Conservation (phyloP, 2,888 invertebrate species). For the Autographa gamma region DNA sequence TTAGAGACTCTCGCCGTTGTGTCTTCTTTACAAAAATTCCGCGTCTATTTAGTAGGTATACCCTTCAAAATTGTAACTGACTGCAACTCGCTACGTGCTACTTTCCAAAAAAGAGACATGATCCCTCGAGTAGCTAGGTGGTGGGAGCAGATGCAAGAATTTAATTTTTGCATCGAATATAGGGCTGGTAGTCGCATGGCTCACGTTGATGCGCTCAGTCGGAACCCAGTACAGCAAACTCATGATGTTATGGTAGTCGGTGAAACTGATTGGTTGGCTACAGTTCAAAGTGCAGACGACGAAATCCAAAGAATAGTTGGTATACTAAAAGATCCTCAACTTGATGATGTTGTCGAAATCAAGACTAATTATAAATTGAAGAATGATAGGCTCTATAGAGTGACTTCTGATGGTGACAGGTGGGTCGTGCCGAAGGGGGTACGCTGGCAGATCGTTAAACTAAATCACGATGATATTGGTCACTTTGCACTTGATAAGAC, state of each 20-base stretch:
- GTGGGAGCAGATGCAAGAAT: conserved; percentile 9
- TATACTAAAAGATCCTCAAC: conserved; percentile 9
- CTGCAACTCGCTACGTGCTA: conserved; percentile 3
- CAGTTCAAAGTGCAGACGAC: not conserved
- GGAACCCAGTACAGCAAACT: not conserved
- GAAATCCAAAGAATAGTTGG: conserved; percentile 16
- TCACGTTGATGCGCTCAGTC: conserved; percentile 11
- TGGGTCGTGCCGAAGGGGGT: conserved; percentile 27
- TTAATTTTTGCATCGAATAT: conserved; percentile 9
- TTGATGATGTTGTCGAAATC: conserved; percentile 11
- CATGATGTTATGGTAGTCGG: too few relatives aligned
- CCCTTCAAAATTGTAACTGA: not conserved
- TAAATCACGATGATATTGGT: conserved; percentile 22
- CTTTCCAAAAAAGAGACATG: not conserved
- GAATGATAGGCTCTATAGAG: conserved; percentile 2
- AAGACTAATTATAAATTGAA: conserved; percentile 17
- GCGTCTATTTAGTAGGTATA: not conserved
- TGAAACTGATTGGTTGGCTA: conserved; percentile 10
- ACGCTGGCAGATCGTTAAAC: conserved; percentile 6
- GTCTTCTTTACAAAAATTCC: conserved; percentile 1
- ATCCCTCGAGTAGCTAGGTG: not conserved
- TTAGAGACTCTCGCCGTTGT: conserved; percentile 15
- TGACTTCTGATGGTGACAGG: conserved; percentile 1
- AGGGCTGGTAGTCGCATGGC: not conserved
- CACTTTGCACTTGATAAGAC: conserved; percentile 21